Conservation (phyloP, 2,113 vertebrate genomes). For the Xerus inauris region DNA sequence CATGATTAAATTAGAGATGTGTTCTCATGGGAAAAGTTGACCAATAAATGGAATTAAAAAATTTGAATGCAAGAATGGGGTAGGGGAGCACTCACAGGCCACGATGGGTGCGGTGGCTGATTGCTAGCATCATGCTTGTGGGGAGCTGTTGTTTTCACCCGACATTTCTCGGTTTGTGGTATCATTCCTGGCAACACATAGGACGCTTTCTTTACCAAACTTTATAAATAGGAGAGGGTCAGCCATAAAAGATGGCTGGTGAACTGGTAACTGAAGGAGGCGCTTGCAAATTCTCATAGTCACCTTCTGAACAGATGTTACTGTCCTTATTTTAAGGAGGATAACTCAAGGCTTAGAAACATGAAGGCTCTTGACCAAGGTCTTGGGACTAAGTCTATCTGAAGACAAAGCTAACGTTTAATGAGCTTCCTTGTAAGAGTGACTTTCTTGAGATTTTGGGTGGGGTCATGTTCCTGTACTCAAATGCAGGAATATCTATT, state of each 20-base stretch:
- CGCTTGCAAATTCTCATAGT: not conserved
- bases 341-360: not conserved
- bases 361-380: not conserved
- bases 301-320: not conserved
- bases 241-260: not conserved
- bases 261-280: not conserved
- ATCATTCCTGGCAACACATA: not conserved
- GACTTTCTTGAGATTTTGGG: not conserved
- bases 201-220: not conserved
- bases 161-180: not conserved
- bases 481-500: not conserved
- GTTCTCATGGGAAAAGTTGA: constrained; percentile 74
- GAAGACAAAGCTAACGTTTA: not conserved
- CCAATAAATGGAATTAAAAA: constrained; percentile 73
- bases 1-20: constrained; percentile 79
- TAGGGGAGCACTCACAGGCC: not conserved
- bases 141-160: not conserved
- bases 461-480: not conserved
- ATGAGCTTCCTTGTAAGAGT: not conserved
- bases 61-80: not conserved
- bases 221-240: not conserved
- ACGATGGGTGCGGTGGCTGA: not conserved
- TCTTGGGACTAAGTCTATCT: not conserved
- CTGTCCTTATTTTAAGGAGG: not conserved
- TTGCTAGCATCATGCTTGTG: accelerated